A percentile compares a stretch with the other conserved stretches of the same genome.
phyloP scores from a whole-genome alignment of 2,888 invertebrate species.

The Coenonympha arcania region DNA sequence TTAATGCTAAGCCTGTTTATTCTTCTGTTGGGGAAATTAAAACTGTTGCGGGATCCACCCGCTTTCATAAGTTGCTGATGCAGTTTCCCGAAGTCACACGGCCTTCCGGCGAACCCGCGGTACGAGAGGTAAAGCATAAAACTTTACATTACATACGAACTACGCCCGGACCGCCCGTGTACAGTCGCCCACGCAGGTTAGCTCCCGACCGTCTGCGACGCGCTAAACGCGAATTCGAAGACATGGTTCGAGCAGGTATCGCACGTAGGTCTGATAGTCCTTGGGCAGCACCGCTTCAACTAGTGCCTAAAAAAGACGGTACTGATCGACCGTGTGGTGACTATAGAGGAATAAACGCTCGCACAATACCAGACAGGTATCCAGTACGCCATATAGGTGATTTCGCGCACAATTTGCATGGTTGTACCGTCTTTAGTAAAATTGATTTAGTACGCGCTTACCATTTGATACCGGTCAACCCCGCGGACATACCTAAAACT shows the following conservation, averaged over 20 bases:
- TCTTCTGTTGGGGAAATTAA: neutral
- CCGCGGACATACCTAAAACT: neutral
- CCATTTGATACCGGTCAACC: neutral
- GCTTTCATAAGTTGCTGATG: slow-evolving; percentile 3
- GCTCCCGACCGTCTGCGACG: slow-evolving; percentile 26
- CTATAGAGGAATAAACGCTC: neutral
- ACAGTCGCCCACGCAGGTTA: slow-evolving; percentile 26
- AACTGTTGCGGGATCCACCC: neutral
- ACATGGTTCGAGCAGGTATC: slow-evolving; percentile 25
- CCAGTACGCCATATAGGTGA: neutral
- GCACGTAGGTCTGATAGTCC: slow-evolving; percentile 25
- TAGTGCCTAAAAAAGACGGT: neutral
- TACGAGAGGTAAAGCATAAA: slow-evolving; percentile 9
- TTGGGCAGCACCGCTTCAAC: slow-evolving; percentile 28
- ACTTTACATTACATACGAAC: slow-evolving; percentile 22
- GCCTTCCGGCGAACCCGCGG: slow-evolving; percentile 7
- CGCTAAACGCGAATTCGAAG: slow-evolving; percentile 29
- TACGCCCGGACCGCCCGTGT: slow-evolving; percentile 26
- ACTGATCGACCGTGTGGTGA: neutral
- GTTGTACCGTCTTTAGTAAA: neutral
- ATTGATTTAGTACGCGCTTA: neutral
- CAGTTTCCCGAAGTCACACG: slow-evolving; percentile 9
- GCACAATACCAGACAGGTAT: neutral
- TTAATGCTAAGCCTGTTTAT: neutral
- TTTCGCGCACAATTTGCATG: neutral